phyloP scores from a whole-genome alignment of 1,140 invertebrate species.

The Pseudomyrmex dendroicus region DNA sequence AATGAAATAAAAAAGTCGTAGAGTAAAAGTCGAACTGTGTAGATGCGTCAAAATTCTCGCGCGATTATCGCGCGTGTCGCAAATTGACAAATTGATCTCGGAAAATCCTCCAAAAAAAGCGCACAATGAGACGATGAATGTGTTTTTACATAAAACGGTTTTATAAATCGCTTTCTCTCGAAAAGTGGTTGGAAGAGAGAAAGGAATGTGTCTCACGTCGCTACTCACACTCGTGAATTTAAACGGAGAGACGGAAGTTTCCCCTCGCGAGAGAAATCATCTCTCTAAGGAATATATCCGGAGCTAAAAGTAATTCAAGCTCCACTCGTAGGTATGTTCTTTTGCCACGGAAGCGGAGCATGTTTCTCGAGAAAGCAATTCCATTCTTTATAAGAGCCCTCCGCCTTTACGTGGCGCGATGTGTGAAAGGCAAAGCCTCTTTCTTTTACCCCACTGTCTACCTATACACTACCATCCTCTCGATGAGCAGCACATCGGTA shows the following conservation, averaged over 20 bases:
- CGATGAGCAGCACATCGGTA: constrained; percentile 1
- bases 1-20: too few species aligned
- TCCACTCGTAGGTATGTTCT: constrained; percentile 31
- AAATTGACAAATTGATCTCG: too few species aligned
- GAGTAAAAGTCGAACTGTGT: too few species aligned
- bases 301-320: constrained; percentile 43
- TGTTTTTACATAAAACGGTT: not conserved
- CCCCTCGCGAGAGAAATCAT: constrained; percentile 14
- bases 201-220: not conserved
- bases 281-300: constrained; percentile 29
- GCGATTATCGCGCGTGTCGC: not conserved
- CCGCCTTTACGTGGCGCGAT: constrained; percentile 9
- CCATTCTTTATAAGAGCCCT: constrained; percentile 38
- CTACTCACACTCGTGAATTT: constrained; percentile 22
- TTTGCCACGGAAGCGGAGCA: constrained; percentile 40
- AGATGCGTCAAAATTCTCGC: not conserved
- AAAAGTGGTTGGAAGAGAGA: not conserved
- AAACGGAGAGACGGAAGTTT: constrained; percentile 27
- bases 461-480: constrained; percentile 11
- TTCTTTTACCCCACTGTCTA: not conserved
- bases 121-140: not conserved
- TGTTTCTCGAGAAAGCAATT: constrained; percentile 55
- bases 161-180: constrained; percentile 10
- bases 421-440: constrained; percentile 35
- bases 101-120: too few species aligned